Conservation (phyloP, 2,888 invertebrate species). For the Calameuta filiformis region DNA sequence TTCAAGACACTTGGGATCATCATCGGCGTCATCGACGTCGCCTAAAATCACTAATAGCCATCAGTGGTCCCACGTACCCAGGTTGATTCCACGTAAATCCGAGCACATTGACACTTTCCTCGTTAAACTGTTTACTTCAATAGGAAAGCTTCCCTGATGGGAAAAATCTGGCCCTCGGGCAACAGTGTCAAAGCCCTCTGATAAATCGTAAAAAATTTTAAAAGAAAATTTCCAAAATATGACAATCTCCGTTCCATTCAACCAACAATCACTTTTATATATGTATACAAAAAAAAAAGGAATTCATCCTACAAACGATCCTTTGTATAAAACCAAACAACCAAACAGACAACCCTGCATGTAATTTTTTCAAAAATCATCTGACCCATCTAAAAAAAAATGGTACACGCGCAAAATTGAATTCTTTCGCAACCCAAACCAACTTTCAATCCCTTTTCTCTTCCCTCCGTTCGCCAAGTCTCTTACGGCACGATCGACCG, state of each 20-base stretch:
- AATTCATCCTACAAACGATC: not conserved
- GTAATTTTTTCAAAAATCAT: not conserved
- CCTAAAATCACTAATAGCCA: not conserved
- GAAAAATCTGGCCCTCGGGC: not conserved
- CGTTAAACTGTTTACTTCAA: slow-evolving; percentile 2
- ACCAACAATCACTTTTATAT: not conserved
- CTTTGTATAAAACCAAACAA: not conserved
- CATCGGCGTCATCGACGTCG: not conserved
- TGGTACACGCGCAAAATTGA: not conserved
- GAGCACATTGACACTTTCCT: not conserved
- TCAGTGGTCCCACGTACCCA: not conserved
- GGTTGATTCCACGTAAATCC: not conserved
- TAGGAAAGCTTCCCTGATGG: not conserved
- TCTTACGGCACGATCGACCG: not conserved
- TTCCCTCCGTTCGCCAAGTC: not conserved
- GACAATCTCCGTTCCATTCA: not conserved
- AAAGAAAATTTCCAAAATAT: not conserved
- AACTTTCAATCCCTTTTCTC: not conserved
- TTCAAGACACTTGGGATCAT: not conserved
- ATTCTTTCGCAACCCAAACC: not conserved
- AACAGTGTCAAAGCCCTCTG: not conserved
- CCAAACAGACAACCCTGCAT: not conserved
- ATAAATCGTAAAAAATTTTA: not conserved
- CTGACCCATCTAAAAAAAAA: too few species aligned
- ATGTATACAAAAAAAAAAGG: not conserved